Evolutionary conservation across 2,888 invertebrate genomes (phyloP).

Genomic region (Andricus quercusramuli): DNA sequence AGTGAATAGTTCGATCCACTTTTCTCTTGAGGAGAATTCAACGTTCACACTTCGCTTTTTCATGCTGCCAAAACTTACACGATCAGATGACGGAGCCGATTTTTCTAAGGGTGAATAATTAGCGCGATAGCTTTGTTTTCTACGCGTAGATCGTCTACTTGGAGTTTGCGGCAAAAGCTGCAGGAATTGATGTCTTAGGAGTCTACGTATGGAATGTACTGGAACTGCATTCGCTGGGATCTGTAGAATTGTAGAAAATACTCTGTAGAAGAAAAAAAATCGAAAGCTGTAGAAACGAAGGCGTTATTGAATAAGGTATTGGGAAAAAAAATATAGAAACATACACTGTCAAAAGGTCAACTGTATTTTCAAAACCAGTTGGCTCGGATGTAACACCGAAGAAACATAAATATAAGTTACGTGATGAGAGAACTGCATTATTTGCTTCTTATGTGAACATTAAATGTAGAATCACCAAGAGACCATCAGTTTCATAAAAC

Average conservation of each 20-base stretch:
- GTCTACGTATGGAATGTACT: constrained; percentile 35
- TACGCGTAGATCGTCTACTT: constrained; percentile 32
- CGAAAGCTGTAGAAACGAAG: constrained; percentile 16
- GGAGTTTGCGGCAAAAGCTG: constrained; percentile 12
- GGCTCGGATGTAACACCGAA: constrained; percentile 31
- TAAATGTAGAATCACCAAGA: constrained; percentile 8
- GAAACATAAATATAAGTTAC: constrained; percentile 32
- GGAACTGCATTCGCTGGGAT: constrained; percentile 39
- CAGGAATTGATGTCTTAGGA: constrained; percentile 37
- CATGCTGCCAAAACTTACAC: constrained; percentile 39
- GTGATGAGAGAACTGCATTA: constrained; percentile 32
- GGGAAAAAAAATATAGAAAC: constrained; percentile 33
- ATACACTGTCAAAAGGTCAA: constrained; percentile 27
- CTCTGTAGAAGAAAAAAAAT: constrained; percentile 14
- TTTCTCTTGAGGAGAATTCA: constrained; percentile 22
- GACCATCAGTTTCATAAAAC: not conserved
- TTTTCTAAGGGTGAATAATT: constrained; percentile 1
- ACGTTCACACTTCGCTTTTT: constrained; percentile 34
- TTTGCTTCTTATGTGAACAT: constrained; percentile 17
- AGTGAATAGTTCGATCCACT: constrained; percentile 28
- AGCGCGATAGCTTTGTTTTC: constrained; percentile 32
- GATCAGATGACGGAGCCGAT: constrained; percentile 14
- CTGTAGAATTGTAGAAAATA: constrained; percentile 31
- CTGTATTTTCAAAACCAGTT: constrained; percentile 39
- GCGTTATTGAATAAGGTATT: constrained; percentile 5